Base-by-base conservation (phyloP, 2,888 invertebrate species). In the Hirtodrosophila cameraria region DNA sequence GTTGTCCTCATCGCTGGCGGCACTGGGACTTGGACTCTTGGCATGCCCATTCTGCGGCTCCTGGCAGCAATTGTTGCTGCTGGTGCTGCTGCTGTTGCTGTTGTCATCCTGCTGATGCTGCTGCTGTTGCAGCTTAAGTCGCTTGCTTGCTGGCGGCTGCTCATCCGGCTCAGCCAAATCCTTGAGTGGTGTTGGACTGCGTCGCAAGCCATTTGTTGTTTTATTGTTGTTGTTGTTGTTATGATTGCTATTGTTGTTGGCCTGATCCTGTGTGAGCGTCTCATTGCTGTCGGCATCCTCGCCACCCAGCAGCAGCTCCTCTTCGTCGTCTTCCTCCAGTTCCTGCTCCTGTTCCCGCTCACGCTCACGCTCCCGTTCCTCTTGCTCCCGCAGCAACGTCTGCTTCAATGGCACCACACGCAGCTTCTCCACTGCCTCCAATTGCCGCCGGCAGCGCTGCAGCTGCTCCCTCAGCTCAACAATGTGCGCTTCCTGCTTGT, bases 401-500 rank as follows among this genome's bases (percentile, higher is more conserved):
- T 73, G 87, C 60, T 85, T 86, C 16, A 69, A 74, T 60, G 84
- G 81, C 67, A 79, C 52, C 55, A 73, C 70, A 5, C 80, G 72
- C 42, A 82, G 63, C 42, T 87, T 77, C 25, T 74, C 75, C 43
- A 62, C 3, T 6, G 66, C 28, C 52, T 87, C 78, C 69, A 88
- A 50, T n/a, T 90, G 89, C 0, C 89, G 79, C 1, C 89, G 89
- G 53, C 83, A 88, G 12, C 86, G 84, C 65, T 90, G 89, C 67
- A 90, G 70, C 62, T 90, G 89, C 28, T 89, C 87, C 39, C 89
- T 85, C 52, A 91, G 76, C 67, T 91, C 90, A 38, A 76, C 77
- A 38, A 91, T 89, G 59, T 89, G 88, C 61, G 86, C 86, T 57
- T 90, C 89, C 55, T 89, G 88, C 30, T 88, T 88, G 28, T 89